Evolutionary conservation across 2,113 vertebrate genomes (phyloP).

Genomic region (Oncorhynchus gorbuscha): DNA sequence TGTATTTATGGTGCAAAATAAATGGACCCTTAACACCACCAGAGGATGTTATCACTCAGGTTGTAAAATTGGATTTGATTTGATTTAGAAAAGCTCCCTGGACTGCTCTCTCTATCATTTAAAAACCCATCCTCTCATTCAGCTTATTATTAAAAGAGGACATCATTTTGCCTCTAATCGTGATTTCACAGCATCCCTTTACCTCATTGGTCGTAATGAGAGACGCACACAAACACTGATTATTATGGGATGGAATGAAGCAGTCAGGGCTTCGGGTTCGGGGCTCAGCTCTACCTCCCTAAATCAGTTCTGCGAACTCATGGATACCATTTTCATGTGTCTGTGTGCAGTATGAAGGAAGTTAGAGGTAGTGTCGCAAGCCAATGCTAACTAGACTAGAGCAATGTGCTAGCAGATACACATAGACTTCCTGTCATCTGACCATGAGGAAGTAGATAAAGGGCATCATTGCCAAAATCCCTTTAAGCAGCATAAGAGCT

Average conservation of each 20-base stretch:
- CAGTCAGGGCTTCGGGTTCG: not conserved
- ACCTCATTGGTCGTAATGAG: not conserved
- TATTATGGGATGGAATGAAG: not conserved
- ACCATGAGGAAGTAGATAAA: too few relatives aligned
- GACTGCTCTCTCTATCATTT: not conserved
- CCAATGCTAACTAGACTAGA: too few relatives aligned
- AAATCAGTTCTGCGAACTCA: not conserved
- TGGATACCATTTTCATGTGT: too few relatives aligned
- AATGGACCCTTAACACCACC: not conserved
- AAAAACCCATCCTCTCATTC: not conserved
- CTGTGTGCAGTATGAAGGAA: too few relatives aligned
- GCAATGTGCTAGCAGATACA: too few relatives aligned
- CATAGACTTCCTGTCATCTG: too few relatives aligned
- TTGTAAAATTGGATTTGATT: not conserved
- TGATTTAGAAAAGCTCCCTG: not conserved
- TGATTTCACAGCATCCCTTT: not conserved
- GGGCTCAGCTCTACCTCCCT: not conserved
- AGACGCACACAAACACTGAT: not conserved
- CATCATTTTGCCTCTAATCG: not conserved
- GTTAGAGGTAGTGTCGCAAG: too few relatives aligned
- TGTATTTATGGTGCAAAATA: too few relatives aligned
- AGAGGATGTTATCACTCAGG: not conserved
- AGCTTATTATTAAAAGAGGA: not conserved
- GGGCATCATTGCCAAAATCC: too few relatives aligned
- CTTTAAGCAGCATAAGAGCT: not conserved